Evolutionary conservation across 2,888 invertebrate species (phyloP).

Genomic region (Entomobrya multifasciata): DNA sequence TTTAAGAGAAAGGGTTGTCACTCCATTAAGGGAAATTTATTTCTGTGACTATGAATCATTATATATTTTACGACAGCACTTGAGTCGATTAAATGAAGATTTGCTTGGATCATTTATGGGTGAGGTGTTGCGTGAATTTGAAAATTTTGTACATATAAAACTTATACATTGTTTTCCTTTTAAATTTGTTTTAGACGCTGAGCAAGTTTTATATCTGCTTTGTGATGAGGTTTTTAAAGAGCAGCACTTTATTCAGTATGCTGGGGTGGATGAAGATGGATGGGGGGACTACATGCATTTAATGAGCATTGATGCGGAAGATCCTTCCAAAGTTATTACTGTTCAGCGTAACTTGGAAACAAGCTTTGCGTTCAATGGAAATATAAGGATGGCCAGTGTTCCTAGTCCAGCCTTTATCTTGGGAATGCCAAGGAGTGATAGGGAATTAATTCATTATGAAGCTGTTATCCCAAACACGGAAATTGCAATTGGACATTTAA

Average conservation of each 20-base stretch:
- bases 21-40: not conserved
- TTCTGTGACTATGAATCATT: conserved; percentile 28
- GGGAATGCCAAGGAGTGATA: conserved; percentile 69
- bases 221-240: not conserved
- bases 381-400: conserved; percentile 49
- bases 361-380: conserved; percentile 59
- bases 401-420: conserved; percentile 72
- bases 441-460: conserved; percentile 62
- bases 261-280: conserved; percentile 4
- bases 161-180: not conserved
- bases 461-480: conserved; percentile 67
- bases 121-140: conserved; percentile 80
- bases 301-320: conserved; percentile 26
- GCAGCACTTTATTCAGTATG: not conserved
- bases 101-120: conserved; percentile 51
- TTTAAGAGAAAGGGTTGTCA: not conserved
- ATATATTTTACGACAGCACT: not conserved
- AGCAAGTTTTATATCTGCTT: not conserved
- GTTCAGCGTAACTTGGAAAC: conserved; percentile 56
- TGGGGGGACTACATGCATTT: conserved; percentile 66
- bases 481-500: conserved; percentile 37
- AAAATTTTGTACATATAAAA: not conserved
- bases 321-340: not conserved
- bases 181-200: not conserved
- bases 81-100: not conserved